A percentile compares a stretch with the other conserved stretches of the same genome.
Conservation (phyloP, 30 jellyfish, hydroid and myxozoan genomes). For the Pseudorhiza aurosa region DNA sequence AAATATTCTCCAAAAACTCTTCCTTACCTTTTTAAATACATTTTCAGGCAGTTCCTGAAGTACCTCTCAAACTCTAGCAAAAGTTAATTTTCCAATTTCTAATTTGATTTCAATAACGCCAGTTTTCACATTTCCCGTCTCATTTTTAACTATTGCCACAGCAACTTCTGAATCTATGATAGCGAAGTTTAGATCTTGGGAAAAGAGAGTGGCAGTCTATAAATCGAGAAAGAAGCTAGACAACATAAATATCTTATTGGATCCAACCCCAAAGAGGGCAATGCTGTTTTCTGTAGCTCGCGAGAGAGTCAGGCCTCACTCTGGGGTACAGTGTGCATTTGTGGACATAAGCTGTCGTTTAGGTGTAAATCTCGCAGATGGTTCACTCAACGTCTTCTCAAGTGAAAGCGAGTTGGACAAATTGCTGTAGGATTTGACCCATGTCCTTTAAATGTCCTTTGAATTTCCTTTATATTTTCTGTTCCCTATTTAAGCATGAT, state of each 20-base stretch:
- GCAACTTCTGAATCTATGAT: conserved; percentile 35
- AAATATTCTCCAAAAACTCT: too few species aligned
- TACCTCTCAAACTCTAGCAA: too few species aligned
- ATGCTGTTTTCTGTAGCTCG: conserved; percentile 47
- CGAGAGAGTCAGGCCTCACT: conserved; percentile 45
- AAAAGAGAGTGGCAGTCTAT: conserved; percentile 48
- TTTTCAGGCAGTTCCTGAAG: too few species aligned
- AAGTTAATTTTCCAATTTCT: too few species aligned
- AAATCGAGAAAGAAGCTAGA: conserved; percentile 42
- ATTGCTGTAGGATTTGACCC: conserved; percentile 13
- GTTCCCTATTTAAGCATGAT: conserved; percentile 9
- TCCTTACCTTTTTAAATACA: too few species aligned
- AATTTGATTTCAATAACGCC: too few species aligned
- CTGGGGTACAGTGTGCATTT: conserved; percentile 44
- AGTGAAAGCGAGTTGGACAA: conserved; percentile 40
- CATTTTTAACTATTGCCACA: too few species aligned
- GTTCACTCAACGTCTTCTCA: conserved; percentile 41
- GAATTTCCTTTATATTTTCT: too few species aligned
- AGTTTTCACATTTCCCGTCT: too few species aligned
- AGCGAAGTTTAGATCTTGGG: conserved; percentile 43
- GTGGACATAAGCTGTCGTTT: conserved; percentile 44
- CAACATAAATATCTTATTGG: conserved; percentile 25
- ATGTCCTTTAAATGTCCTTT: conserved; percentile 19
- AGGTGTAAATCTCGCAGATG: conserved; percentile 46
- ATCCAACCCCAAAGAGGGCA: conserved; percentile 51